Base-by-base conservation (phyloP, 2,797 vertebrate genomes). In the Numenius phaeopus region DNA sequence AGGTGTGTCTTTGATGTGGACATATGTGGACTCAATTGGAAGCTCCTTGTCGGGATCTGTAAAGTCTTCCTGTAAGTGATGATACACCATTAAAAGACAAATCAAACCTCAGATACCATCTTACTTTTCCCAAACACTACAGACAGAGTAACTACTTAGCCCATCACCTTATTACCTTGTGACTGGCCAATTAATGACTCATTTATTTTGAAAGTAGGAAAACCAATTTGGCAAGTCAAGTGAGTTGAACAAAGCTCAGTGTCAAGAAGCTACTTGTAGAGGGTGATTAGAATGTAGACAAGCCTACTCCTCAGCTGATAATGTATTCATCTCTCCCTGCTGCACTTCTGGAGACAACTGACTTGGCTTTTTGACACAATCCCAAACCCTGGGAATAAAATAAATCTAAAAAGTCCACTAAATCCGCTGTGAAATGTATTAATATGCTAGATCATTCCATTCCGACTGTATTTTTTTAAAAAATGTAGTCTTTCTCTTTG, bases 1-100 rank as follows among this genome's bases (percentile, higher is more conserved):
- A 3, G 98, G 98, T 27, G 98, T 98, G 26, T 99, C 98, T 94
- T 98, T 98, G 83, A 99, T 98, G 66, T 97, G 99, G 95, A 88
- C 98, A 79, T 97, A 98, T 0, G 98, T 98, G 83, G 98, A 97
- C 70, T 98, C 98, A 9, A 98, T 96, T 16, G 98, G 96, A 71
- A 98, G 98, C 75, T 99, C 98, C 91, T 98, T 98, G 30, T 98
- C 98, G 26, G 98, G 85, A 94, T 98, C 98, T 78, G 94, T 83
- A 58, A 98, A 96, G 32, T 99, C 98, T 67, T 99, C 98, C 98
- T 99, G 79, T 15, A 70, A 86, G 86, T 62, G 88, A 91, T 88
- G 27, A 91, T 32, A 80, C 5, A 71, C 21, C 20, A 61, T 83
- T 55, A 94, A 70, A 78, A 69, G 57, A 91, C 47, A 65, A 80